Evolutionary conservation across 2,888 invertebrate genomes (phyloP), one percentile per base, ranked within the genome.

Genomic region (Chrysodeixis includens): DNA sequence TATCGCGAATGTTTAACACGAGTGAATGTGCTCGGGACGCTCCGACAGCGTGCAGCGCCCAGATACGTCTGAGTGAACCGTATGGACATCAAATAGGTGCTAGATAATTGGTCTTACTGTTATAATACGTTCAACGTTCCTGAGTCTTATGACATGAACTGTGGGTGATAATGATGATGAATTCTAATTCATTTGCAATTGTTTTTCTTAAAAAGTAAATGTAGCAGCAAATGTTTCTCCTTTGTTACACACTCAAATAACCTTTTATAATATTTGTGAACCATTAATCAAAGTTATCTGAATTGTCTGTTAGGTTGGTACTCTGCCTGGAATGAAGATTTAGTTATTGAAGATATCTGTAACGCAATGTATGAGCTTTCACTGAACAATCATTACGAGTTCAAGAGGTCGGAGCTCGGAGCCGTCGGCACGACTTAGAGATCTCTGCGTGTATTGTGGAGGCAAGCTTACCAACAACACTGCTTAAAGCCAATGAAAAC

Each of bases 1-100:
- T 57, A 46, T 46, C 32, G 78, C 59, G 9, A 68, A 68, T 66
- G 44, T 18, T 20, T 49, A 49, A 9, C 49, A 49, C 46, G 46
- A 49, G 46, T 49, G 20, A 20, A 18, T 40, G 40, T n/a, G 40
- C 5, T n/a, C 32, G 0, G 14, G 40, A n/a, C 5, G 40, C n/a
- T 6, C 0, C 40, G 7, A n/a, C 14, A 12, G 35, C 14, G 14
- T n/a, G 40, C 14, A 12, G 35, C 14, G 14, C n/a, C n/a, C 35
- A 35, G 4, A 12, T 12, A 12, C 14, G 26, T 26, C 6, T 26
- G 3, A 26, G 3, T 2, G 26, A 26, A 26, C 26, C 3, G 6
- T 26, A 26, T 26, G 26, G 2, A 26, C 26, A 26, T 26, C 6
- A 6, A 26, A 26, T 26, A 26, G 6, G 26, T 26, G 26, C 26